These are phyloP conservation scores for Sorex maritimensis DNA, from an alignment of 2,797 vertebrate genomes.

Conservation along the genomic window DNA sequence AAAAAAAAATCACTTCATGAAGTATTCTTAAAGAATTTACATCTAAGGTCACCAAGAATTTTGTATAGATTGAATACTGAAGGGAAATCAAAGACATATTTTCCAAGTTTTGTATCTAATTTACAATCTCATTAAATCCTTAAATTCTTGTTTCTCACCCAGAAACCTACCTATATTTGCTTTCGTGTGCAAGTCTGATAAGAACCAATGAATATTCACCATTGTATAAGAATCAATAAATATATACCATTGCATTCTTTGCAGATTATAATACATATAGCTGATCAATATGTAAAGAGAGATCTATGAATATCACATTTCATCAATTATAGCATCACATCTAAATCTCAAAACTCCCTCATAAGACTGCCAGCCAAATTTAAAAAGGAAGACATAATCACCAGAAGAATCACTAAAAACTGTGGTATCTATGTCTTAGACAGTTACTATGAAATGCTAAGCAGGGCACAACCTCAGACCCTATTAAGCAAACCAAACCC, in stretches of 20 bases:
- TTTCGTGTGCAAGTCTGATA: slow-evolving; percentile 41
- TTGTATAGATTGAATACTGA: background rate
- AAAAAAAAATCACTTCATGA: too few species aligned
- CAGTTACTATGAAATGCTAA: background rate
- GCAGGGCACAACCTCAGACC: background rate
- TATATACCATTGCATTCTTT: background rate
- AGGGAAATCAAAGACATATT: slow-evolving; percentile 31
- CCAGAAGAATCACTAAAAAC: background rate
- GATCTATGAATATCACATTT: slow-evolving; percentile 1
- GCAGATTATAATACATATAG: slow-evolving; percentile 1
- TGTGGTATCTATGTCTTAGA: background rate
- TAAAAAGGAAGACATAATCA: slow-evolving; percentile 25
- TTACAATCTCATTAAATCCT: slow-evolving; percentile 15
- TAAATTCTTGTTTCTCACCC: background rate
- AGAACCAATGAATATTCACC: slow-evolving; percentile 25
- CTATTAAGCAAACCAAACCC: background rate
- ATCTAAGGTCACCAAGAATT: slow-evolving; percentile 6
- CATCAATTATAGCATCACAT: background rate
- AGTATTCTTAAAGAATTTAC: background rate
- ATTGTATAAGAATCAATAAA: slow-evolving; percentile 22
- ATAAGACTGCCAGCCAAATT: background rate
- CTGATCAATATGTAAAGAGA: slow-evolving; percentile 30
- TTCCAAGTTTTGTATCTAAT: background rate
- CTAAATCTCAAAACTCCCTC: slow-evolving; percentile 13
- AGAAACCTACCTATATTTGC: background rate